Percentiles rank a stretch among this genome's conserved stretches.
Evolutionary conservation across 2,797 vertebrate species (phyloP).

Genomic region (Pantherophis vulpinus): DNA sequence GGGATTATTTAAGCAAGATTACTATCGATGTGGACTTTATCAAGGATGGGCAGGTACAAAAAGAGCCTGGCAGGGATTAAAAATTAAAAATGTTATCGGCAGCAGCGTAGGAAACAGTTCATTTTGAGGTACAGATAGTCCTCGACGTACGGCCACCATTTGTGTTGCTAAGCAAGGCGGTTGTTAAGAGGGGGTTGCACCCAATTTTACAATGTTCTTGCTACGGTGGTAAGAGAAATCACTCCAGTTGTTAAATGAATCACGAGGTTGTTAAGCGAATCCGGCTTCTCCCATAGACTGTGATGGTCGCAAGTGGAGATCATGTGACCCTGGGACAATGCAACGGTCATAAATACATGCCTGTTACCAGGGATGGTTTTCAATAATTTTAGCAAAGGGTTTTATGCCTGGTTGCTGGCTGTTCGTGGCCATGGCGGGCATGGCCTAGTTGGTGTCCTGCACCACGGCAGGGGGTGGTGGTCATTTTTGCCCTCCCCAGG

Average conservation of each 20-base stretch:
- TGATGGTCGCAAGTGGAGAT: background rate
- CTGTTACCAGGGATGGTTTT: background rate
- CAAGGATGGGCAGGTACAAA: slow-evolving; percentile 79
- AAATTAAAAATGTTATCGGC: background rate
- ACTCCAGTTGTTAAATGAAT: background rate
- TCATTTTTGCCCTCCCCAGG: too few species aligned
- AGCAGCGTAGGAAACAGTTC: accelerated
- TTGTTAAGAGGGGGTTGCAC: background rate
- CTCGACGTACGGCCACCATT: background rate
- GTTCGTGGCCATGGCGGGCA: too few species aligned
- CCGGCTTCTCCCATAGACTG: background rate
- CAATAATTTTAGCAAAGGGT: too few species aligned
- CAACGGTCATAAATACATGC: background rate
- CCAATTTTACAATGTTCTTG: background rate
- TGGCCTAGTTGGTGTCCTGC: too few species aligned
- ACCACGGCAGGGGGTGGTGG: too few species aligned
- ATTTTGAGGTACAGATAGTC: background rate
- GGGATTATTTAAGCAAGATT: slow-evolving; percentile 77
- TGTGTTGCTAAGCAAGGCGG: background rate
- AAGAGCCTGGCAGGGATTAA: accelerated
- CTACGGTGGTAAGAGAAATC: background rate
- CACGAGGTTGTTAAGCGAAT: background rate
- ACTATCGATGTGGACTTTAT: slow-evolving; percentile 82
- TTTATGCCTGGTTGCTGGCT: too few species aligned
- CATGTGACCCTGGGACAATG: too few species aligned